Base-by-base conservation (phyloP, 2,888 invertebrate species). In the Catocala fraxini region DNA sequence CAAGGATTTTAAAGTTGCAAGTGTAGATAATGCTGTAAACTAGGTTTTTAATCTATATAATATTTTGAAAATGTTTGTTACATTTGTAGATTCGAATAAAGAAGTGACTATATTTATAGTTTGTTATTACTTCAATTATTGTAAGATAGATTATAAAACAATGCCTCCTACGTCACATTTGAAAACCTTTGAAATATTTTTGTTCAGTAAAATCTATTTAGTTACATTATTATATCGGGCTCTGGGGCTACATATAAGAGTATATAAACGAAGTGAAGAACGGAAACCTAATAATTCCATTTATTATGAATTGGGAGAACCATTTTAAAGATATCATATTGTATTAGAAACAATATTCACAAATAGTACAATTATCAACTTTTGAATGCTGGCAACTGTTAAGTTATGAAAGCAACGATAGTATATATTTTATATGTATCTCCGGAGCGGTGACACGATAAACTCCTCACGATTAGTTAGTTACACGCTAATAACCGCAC, bases 401-500 rank as follows among this genome's bases (percentile, higher is more conserved):
- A 6, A 12, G 6, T 10, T 13, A 25, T 1, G 25, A 48, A 48
- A 48, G 5, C n/a, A 33, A 10, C 10, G 25, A 48, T 4, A 11
- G 9, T 7, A 13, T 45, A 13, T 45, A 11, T 13, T 49, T 61
- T 70, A 59, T 59, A 71, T 73, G 68, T 69, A 75, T 77, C 62
- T 65, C 75, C 65, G 57, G 41, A n/a, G 6, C 46, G 54, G 57
- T 11, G 62, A 57, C 65, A 66, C 68, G 51, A 62, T 65, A 65
- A 70, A 70, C 71, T 70, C 71, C 70, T 71, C 77, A 78, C 72
- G 70, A 70, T 72, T 68, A 74, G 77, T 79, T 79, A 77, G 79
- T 81, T 79, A 86, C 82, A 82, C 81, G 81, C 81, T 87, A 84
- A 83, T 77, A 87, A 88, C 84, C 85, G 82, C 83, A 84, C 82